Percentiles rank a stretch among this genome's conserved stretches.
phyloP scores from a whole-genome alignment of 2,113 vertebrate species.

The Orcinus orca region DNA sequence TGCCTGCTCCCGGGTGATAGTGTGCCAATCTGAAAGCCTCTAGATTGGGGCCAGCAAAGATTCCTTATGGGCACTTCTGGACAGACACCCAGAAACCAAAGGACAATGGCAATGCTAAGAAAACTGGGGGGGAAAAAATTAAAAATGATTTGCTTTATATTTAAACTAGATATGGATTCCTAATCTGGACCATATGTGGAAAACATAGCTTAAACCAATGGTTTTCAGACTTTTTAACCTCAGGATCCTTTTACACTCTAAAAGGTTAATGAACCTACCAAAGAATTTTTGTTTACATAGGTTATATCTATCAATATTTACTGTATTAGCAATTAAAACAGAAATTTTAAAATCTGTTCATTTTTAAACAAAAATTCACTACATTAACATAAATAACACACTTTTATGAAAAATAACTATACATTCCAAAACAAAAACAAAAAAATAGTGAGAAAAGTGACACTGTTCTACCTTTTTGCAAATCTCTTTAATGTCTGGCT shows the following conservation, averaged over 20 bases:
- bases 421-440: background rate
- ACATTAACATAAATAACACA: background rate
- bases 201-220: background rate
- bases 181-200: background rate
- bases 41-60: background rate
- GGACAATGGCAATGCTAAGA: background rate
- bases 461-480: background rate
- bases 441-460: background rate
- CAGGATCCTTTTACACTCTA: background rate
- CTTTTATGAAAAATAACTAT: background rate
- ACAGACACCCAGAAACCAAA: background rate
- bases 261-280: background rate
- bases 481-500: background rate
- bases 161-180: background rate
- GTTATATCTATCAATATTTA: background rate
- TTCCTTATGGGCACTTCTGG: background rate
- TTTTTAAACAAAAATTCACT: background rate
- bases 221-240: background rate
- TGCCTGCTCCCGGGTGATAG: background rate
- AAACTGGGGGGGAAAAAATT: rapidly evolving
- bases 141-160: background rate
- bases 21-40: background rate
- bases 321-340: background rate
- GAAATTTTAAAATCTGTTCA: background rate
- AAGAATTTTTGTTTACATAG: background rate